Conservation (phyloP, 2,888 invertebrate genomes). For the Anagyrus pseudococci region DNA sequence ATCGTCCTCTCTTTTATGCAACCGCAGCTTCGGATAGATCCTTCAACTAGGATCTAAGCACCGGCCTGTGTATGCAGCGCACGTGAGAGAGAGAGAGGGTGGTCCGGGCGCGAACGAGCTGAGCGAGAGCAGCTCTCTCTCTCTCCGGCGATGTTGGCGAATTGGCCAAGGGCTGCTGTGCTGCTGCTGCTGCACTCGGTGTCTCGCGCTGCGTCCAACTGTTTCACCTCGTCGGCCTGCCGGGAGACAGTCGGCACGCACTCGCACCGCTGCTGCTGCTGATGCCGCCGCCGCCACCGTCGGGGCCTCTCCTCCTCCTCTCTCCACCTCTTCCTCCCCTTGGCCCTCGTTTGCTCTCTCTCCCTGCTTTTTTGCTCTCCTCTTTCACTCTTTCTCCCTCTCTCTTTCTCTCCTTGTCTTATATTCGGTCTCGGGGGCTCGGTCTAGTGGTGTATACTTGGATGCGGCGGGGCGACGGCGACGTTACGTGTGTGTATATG, state of each 20-base stretch:
- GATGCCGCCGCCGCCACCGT: conserved; percentile 7
- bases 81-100: not conserved
- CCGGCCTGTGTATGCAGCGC: not conserved
- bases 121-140: conserved; percentile 13
- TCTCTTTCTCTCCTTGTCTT: conserved; percentile 10
- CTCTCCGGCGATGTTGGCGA: not conserved
- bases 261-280: not conserved
- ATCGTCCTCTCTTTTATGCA: conserved; percentile 10
- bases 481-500: not conserved
- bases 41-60: too few relatives aligned
- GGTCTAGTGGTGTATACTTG: not conserved
- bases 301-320: conserved; percentile 6
- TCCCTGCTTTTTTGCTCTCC: not conserved
- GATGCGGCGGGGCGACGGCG: not conserved
- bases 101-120: not conserved
- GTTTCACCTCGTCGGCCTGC: conserved; percentile 18
- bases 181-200: conserved; percentile 22
- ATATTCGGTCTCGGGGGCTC: not conserved
- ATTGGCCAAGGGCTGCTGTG: not conserved
- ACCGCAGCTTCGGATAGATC: too few relatives aligned
- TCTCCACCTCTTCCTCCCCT: conserved; percentile 1
- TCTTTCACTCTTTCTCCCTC: conserved; percentile 12
- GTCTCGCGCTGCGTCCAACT: conserved; percentile 38
- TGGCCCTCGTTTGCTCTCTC: not conserved
- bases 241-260: conserved; percentile 20